Percentiles rank a stretch among this genome's conserved stretches.
Conservation (phyloP, 1,140 invertebrate species). For the Atopsyche davidsoni region DNA sequence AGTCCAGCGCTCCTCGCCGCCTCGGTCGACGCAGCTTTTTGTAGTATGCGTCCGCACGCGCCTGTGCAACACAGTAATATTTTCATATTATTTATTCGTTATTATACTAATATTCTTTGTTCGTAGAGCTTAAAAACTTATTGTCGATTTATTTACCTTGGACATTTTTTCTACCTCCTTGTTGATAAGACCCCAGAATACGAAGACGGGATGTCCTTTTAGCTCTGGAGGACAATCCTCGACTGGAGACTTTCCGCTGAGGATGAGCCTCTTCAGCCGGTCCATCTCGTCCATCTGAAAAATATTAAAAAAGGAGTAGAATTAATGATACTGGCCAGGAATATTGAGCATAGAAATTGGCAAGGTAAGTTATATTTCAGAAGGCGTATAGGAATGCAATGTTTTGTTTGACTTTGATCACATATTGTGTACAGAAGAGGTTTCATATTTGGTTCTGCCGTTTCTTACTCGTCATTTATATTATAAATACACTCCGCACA, state of each 20-base stretch:
- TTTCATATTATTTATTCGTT: background rate
- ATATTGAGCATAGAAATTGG: no score
- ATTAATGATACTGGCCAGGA: no score
- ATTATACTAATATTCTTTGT: background rate
- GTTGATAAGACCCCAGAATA: constrained; percentile 51
- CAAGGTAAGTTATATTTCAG: no score
- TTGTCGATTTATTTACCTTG: constrained; percentile 36
- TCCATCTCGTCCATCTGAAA: constrained; percentile 59
- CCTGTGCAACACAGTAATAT: constrained; percentile 9
- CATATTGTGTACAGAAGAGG: no score
- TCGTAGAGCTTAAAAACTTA: no score
- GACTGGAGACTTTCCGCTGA: constrained; percentile 54
- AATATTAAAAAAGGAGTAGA: no score
- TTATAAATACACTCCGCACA: no score
- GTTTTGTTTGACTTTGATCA: no score
- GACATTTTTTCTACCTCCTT: constrained; percentile 42
- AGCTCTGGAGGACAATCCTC: constrained; percentile 60
- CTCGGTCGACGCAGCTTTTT: constrained; percentile 48
- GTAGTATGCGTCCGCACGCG: constrained; percentile 49
- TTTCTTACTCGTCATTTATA: no score
- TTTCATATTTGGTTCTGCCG: no score
- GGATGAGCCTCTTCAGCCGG: constrained; percentile 58
- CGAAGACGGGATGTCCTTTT: constrained; percentile 58
- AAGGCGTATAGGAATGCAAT: no score
- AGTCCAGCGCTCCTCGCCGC: constrained; percentile 48